Evolutionary conservation across 2,113 vertebrate genomes (phyloP).

Genomic region (Corythornis madagascariensis): DNA sequence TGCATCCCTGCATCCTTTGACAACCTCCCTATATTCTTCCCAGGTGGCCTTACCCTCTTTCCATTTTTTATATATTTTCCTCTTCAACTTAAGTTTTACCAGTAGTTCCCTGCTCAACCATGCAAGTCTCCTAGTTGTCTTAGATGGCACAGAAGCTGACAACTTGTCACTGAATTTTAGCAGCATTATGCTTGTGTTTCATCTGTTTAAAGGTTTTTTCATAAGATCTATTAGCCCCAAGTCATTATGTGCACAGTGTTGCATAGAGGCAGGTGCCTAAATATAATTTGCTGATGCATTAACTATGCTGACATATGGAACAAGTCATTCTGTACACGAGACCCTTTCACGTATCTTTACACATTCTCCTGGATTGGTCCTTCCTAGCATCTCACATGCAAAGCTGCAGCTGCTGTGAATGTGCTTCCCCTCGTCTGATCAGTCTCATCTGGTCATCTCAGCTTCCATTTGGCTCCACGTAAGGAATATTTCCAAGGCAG

Average conservation of each 20-base stretch:
- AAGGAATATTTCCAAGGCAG: not conserved
- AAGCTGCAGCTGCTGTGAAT: not conserved
- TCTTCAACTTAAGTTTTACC: too few species aligned
- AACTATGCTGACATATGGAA: not conserved
- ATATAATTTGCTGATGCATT: not conserved
- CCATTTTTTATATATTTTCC: too few species aligned
- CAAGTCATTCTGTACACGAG: fast-evolving
- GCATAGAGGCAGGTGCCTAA: not conserved
- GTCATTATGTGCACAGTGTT: not conserved
- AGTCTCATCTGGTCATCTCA: not conserved
- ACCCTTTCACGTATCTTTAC: fast-evolving
- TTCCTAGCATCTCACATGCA: not conserved
- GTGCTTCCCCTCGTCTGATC: not conserved
- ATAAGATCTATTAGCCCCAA: not conserved
- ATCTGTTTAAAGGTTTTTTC: not conserved
- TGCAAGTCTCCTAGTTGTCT: not conserved
- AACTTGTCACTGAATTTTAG: not conserved
- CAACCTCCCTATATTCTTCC: too few species aligned
- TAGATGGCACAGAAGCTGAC: not conserved
- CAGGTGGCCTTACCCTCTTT: too few species aligned
- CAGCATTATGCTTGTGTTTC: not conserved
- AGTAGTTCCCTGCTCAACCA: too few species aligned
- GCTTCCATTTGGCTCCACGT: not conserved
- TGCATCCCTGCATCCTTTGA: too few species aligned
- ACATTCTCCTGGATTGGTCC: not conserved